Conservation (phyloP, 2,888 invertebrate genomes). For the Macrosoma leucophasiata region DNA sequence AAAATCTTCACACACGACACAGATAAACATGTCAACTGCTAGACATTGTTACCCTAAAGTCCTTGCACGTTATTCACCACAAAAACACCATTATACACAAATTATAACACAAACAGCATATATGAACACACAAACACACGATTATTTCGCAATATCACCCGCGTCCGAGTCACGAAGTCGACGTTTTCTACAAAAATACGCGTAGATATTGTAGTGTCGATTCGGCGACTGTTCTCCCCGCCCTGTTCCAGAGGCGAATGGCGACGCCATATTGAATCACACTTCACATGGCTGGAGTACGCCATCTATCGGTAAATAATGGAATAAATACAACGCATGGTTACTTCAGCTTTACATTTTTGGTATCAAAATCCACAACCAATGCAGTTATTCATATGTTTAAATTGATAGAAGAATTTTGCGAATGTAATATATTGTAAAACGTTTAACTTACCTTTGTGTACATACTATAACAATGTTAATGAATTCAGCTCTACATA, state of each 20-base stretch:
- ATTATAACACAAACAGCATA: constrained; percentile 63
- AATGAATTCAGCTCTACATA: too few species aligned
- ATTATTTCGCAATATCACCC: constrained; percentile 67
- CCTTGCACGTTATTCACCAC: constrained; percentile 70
- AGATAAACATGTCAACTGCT: constrained; percentile 76
- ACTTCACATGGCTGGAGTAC: constrained; percentile 40
- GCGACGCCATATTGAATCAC: constrained; percentile 71
- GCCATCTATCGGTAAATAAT: constrained; percentile 52
- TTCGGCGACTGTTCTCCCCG: constrained; percentile 72
- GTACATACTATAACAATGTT: too few species aligned
- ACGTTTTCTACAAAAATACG: constrained; percentile 68
- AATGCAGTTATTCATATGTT: too few species aligned
- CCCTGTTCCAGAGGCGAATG: constrained; percentile 73
- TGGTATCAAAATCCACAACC: too few species aligned
- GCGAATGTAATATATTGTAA: too few species aligned
- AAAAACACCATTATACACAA: constrained; percentile 59
- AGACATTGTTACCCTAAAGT: constrained; percentile 74
- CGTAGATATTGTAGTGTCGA: constrained; percentile 68
- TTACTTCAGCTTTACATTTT: not conserved
- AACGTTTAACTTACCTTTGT: too few species aligned
- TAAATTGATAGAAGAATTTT: too few species aligned
- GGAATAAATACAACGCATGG: constrained; percentile 34
- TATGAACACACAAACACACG: constrained; percentile 64
- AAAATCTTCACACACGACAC: constrained; percentile 76
- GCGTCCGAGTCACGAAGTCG: constrained; percentile 69